phyloP scores from a whole-genome alignment of 2,797 vertebrate species.

The Lates japonicus region DNA sequence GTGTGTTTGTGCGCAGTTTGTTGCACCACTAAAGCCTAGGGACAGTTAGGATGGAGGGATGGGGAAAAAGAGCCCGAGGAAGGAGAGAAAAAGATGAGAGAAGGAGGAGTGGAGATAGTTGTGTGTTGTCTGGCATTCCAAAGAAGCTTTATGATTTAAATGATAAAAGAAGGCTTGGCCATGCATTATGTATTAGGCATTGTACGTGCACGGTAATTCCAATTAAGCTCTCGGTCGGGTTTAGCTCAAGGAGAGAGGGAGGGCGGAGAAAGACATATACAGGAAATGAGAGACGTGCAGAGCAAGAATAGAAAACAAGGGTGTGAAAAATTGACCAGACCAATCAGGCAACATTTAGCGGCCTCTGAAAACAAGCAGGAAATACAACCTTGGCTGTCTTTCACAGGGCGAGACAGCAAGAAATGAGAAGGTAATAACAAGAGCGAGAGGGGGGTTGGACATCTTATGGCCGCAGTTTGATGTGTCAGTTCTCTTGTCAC shows the following conservation, averaged over 20 bases:
- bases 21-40: slow-evolving; percentile 52
- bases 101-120: slow-evolving; percentile 50
- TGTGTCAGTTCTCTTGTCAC: slow-evolving; percentile 69
- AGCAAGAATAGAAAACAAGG: slow-evolving; percentile 51
- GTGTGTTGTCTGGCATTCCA: slow-evolving; percentile 75
- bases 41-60: slow-evolving; percentile 64
- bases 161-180: slow-evolving; percentile 80
- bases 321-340: slow-evolving; percentile 64
- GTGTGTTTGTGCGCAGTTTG: slow-evolving; percentile 27
- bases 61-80: slow-evolving; percentile 54
- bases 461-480: slow-evolving; percentile 61
- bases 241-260: slow-evolving; percentile 50
- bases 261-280: slow-evolving; percentile 32
- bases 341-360: slow-evolving; percentile 67
- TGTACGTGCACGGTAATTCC: slow-evolving; percentile 81
- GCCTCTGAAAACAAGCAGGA: slow-evolving; percentile 44
- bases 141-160: slow-evolving; percentile 85
- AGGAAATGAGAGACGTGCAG: slow-evolving; percentile 60
- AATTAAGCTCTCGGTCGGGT: slow-evolving; percentile 77
- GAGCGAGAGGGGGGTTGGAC: slow-evolving; percentile 38
- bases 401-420: slow-evolving; percentile 39
- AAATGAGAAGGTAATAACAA: slow-evolving; percentile 61
- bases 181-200: slow-evolving; percentile 85
- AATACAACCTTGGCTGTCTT: slow-evolving; percentile 55
- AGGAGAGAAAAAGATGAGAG: slow-evolving; percentile 48